Conservation (phyloP, 2,888 invertebrate species). For the Ptychoptera albimana region DNA sequence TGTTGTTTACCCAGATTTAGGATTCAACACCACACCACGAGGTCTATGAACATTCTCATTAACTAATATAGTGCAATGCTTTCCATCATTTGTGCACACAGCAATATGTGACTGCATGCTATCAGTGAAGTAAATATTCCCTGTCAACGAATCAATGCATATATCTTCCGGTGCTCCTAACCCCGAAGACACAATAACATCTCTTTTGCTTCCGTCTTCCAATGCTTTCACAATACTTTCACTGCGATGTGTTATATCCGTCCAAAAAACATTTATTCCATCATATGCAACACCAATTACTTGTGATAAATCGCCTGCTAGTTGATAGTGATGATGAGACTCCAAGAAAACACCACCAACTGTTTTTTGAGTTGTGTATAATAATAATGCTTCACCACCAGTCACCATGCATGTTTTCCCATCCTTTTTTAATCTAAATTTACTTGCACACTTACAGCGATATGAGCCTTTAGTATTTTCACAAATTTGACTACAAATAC, state of each 20-base stretch:
- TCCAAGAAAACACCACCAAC: conserved; percentile 47
- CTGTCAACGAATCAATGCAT: conserved; percentile 61
- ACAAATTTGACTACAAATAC: conserved; percentile 55
- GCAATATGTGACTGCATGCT: conserved; percentile 50
- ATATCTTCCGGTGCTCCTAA: conserved; percentile 58
- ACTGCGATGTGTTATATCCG: conserved; percentile 49
- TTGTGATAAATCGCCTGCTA: conserved; percentile 37
- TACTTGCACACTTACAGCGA: conserved; percentile 44
- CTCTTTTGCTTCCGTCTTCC: conserved; percentile 41
- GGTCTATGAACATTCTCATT: conserved; percentile 46
- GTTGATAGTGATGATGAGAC: conserved; percentile 28
- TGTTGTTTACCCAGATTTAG: conserved; percentile 20
- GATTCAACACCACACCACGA: conserved; percentile 51
- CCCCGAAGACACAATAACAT: conserved; percentile 47
- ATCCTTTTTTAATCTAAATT: conserved; percentile 36
- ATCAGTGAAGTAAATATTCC: conserved; percentile 72
- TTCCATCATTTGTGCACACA: conserved; percentile 53
- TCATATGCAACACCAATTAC: conserved; percentile 53
- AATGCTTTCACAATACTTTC: conserved; percentile 52
- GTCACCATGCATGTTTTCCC: conserved; percentile 36
- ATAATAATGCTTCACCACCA: conserved; percentile 46
- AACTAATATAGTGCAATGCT: conserved; percentile 45
- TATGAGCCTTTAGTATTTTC: conserved; percentile 41
- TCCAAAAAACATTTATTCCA: conserved; percentile 59
- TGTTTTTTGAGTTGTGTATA: conserved; percentile 49